phyloP scores from a whole-genome alignment of 2,113 vertebrate species.

The Ia io region DNA sequence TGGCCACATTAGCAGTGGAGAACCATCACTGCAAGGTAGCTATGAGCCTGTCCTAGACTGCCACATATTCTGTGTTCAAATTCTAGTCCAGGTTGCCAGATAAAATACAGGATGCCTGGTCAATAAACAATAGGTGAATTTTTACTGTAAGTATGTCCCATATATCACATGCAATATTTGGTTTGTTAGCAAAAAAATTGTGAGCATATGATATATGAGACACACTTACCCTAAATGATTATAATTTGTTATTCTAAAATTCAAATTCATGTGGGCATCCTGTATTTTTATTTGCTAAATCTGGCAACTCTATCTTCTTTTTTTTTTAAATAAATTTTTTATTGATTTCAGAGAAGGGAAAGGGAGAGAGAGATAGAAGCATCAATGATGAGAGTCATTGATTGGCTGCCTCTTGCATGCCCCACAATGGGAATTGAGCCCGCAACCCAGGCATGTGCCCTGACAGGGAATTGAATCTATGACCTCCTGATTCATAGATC shows the following conservation, averaged over 20 bases:
- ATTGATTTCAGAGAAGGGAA: too few species aligned
- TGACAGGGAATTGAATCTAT: too few species aligned
- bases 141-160: neutral
- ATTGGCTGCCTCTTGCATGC: too few species aligned
- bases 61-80: neutral
- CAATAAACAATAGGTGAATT: neutral
- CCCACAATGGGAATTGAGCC: too few species aligned
- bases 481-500: too few species aligned
- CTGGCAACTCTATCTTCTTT: neutral
- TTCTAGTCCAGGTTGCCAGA: neutral
- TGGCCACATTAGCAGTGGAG: neutral
- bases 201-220: neutral
- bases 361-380: too few species aligned
- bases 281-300: neutral
- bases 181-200: neutral
- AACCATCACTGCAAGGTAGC: neutral
- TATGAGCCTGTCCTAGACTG: neutral
- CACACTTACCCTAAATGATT: neutral
- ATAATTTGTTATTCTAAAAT: neutral
- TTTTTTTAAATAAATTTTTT: too few species aligned
- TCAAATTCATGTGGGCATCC: neutral
- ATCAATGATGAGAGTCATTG: too few species aligned
- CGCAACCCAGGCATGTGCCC: too few species aligned
- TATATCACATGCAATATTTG: neutral
- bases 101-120: neutral